Evolutionary conservation across 1,140 invertebrate species (phyloP), one percentile per base, ranked within the genome.

Genomic region (Cotesia chilonis): DNA sequence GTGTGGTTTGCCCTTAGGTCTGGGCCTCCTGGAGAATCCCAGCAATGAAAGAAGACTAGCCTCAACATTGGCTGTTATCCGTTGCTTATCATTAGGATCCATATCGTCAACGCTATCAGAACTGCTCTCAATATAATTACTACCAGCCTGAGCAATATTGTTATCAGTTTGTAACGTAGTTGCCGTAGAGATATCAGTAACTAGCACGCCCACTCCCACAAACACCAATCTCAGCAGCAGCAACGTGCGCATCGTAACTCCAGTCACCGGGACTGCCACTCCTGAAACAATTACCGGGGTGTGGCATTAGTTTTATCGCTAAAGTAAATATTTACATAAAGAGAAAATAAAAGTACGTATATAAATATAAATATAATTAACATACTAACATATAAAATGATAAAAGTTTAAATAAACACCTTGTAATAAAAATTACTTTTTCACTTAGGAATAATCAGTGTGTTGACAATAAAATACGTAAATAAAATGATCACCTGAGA

Each of bases 11-110:
- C 82, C 83, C 6, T 35, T 47, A 4, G 86, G 85, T 72, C 84
- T 87, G 4, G 91, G 91, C 78, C 91, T 88, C 76, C 88, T 89
- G 73, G 89, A 89, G 79, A 96, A 88, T 54, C 94, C 94, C 79
- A 96, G 90, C 80, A 95, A 83, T 75, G 92, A 89, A 72, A 96
- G 88, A 52, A 96, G 88, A 76, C 87, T 91, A 47, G 89, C 86
- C 81, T 94, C 92, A 72, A 94, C 87, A 77, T 89, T 85, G 76
- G 86, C 85, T 17, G 83, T 80, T 68, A 77, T 75, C 75, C 81
- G 76, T 9, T 83, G 72, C 47, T 78, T 79, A 54, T 85, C 79
- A 6, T 72, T 71, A 60, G 55, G 68, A 37, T 59, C 60, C 61
- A 51, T 60, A 14, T 12, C 61, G 60, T 64, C 41, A 20, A 38